Conservation (phyloP, 2,888 invertebrate species). For the Eupeodes latifasciatus region DNA sequence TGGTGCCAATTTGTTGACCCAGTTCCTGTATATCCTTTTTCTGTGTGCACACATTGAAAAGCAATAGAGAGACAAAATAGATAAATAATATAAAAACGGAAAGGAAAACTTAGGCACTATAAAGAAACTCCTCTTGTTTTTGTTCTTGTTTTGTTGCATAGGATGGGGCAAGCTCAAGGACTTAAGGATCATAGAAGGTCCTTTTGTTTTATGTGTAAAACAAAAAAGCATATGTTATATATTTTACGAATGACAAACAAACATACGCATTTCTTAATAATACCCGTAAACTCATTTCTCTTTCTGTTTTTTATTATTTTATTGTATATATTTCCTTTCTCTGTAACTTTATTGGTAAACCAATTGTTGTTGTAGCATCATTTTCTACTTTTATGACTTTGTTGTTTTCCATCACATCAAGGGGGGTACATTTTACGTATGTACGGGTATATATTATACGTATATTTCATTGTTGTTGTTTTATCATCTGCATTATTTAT, state of each 20-base stretch:
- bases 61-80: neutral
- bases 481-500: conserved; percentile 46
- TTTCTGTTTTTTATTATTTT: conserved; percentile 7
- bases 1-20: conserved; percentile 11
- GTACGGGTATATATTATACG: no score
- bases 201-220: neutral
- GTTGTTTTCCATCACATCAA: neutral
- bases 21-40: neutral
- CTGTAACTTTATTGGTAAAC: conserved; percentile 17
- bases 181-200: neutral
- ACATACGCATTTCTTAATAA: neutral
- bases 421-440: neutral
- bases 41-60: neutral
- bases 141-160: neutral
- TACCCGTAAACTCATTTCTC: no score
- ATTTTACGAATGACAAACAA: conserved; percentile 4
- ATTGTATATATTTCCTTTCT: no score
- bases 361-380: conserved; percentile 37
- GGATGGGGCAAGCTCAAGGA: neutral
- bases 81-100: neutral
- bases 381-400: conserved; percentile 49
- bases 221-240: neutral
- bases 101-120: neutral
- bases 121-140: neutral
- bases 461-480: neutral